Evolutionary conservation across 2,113 vertebrate species (phyloP).

Genomic region (Myotis lucifugus): DNA sequence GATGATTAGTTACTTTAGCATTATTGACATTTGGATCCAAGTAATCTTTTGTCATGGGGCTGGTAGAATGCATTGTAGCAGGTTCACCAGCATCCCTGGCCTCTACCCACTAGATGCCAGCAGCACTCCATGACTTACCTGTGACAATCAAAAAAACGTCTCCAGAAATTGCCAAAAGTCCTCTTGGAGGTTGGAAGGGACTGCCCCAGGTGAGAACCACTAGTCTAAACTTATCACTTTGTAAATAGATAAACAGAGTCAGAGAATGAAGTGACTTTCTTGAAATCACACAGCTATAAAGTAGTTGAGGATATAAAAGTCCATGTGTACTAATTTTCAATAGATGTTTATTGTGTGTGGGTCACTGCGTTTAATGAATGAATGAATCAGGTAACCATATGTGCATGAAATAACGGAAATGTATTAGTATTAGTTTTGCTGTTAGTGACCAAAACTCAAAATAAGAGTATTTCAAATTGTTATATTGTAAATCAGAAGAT

Average conservation of each 20-base stretch:
- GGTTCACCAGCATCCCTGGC: not conserved
- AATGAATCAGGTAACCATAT: not conserved
- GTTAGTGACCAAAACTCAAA: not conserved
- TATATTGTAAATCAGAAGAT: no score
- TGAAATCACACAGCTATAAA: not conserved
- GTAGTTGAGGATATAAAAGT: not conserved
- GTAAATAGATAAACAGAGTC: not conserved
- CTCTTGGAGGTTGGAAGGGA: not conserved
- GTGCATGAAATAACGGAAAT: not conserved
- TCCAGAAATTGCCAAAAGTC: not conserved
- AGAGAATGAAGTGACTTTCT: not conserved
- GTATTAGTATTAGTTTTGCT: not conserved
- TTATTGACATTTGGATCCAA: not conserved
- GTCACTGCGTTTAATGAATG: not conserved
- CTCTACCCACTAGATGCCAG: not conserved
- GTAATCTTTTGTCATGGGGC: not conserved
- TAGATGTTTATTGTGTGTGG: not conserved
- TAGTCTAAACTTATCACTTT: not conserved
- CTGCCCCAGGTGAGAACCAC: not conserved
- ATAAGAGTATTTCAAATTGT: not conserved
- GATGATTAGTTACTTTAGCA: not conserved
- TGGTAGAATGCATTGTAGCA: rapidly evolving
- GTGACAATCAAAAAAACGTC: not conserved
- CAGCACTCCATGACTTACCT: not conserved
- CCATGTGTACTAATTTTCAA: not conserved